Conservation (phyloP, 2,888 invertebrate species). For the Drosophila atripex region DNA sequence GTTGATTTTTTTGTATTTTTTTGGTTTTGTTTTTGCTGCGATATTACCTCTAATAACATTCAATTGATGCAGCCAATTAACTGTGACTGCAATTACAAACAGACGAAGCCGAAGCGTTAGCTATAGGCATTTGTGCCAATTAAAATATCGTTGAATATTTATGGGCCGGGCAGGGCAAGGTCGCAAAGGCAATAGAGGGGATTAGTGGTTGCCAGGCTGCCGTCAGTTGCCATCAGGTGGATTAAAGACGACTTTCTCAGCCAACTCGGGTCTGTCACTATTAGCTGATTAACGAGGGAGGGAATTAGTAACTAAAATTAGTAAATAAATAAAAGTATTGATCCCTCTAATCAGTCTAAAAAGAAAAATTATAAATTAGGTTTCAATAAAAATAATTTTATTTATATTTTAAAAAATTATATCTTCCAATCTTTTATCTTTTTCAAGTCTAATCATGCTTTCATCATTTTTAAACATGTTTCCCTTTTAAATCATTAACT, state of each 20-base stretch:
- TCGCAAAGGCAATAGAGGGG: slow-evolving; percentile 15
- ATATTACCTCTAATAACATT: slow-evolving; percentile 44
- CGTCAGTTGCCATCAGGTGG: slow-evolving; percentile 14
- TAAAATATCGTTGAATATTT: slow-evolving; percentile 48
- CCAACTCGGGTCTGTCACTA: slow-evolving; percentile 13
- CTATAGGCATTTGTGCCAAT: slow-evolving; percentile 29
- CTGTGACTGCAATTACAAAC: slow-evolving; percentile 31
- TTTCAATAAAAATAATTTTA: no score
- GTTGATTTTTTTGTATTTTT: slow-evolving; percentile 6
- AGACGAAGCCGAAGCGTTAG: slow-evolving; percentile 13
- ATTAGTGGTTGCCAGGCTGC: slow-evolving; percentile 3
- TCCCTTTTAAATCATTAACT: no score
- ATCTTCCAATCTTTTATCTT: no score
- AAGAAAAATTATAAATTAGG: no score
- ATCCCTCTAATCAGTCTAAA: no score
- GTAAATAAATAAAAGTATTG: no score
- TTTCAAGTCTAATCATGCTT: no score
- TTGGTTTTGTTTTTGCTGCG: slow-evolving; percentile 26
- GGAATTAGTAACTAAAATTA: no score
- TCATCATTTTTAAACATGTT: no score
- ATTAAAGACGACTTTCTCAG: slow-evolving; percentile 19
- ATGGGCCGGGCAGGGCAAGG: slow-evolving; percentile 34
- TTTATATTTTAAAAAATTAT: no score
- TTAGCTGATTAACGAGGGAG: slow-evolving; percentile 10
- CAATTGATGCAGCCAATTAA: slow-evolving; percentile 57